These are phyloP conservation scores for Ascidia mentula DNA, from an alignment of 23 tunicate species.

Conservation along the genomic window DNA sequence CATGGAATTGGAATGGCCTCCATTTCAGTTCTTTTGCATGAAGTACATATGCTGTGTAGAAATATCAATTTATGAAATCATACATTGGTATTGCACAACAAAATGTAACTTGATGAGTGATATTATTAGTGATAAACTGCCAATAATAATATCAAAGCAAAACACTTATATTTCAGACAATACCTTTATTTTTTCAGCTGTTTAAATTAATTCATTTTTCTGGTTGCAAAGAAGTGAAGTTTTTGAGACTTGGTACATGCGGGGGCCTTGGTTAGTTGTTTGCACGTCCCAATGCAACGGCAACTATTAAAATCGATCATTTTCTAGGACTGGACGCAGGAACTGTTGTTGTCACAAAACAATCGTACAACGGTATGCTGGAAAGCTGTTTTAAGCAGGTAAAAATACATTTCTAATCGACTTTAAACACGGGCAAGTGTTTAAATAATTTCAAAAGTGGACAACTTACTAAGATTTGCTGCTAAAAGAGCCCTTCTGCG, in stretches of 20 bases:
- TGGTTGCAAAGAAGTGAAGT: constrained; percentile 56
- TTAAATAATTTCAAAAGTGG: no score
- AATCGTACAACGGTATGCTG: constrained; percentile 55
- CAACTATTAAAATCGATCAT: no score
- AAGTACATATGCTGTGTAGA: constrained; percentile 30
- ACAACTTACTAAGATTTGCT: no score
- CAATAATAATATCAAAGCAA: background rate
- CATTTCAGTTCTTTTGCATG: constrained; percentile 69
- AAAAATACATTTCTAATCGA: no score
- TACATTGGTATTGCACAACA: no score
- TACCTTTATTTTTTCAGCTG: constrained; percentile 31
- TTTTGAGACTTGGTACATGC: constrained; percentile 83
- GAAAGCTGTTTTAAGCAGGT: constrained; percentile 58
- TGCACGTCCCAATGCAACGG: no score
- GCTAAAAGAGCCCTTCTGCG: no score
- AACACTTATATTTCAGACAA: no score
- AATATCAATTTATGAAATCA: background rate
- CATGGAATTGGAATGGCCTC: constrained; percentile 93
- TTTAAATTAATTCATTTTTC: constrained; percentile 74
- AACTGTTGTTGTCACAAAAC: constrained; percentile 71
- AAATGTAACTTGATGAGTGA: no score
- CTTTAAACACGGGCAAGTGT: no score
- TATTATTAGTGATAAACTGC: no score
- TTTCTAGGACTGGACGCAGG: constrained; percentile 82
- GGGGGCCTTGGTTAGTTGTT: constrained; percentile 77